A percentile compares a stretch with the other conserved stretches of the same genome.
phyloP scores from a whole-genome alignment of 2,797 vertebrate species.

The Setipinna tenuifilis region DNA sequence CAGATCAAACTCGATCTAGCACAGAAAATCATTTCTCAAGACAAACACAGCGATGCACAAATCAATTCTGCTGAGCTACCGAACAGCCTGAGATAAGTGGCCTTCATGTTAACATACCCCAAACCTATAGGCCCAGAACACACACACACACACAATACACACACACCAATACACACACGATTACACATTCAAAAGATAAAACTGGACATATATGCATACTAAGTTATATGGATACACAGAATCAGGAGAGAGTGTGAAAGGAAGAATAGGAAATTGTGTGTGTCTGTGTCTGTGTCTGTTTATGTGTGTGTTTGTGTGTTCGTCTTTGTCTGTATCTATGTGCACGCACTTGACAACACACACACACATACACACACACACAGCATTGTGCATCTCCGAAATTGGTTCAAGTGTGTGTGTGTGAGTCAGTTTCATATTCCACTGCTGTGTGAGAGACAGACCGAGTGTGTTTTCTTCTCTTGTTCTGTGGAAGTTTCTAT shows the following conservation, averaged over 20 bases:
- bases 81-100: constrained; percentile 50
- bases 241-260: neutral
- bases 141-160: constrained; percentile 39
- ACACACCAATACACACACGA: constrained; percentile 12
- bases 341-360: no score
- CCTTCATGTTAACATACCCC: constrained; percentile 44
- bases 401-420: constrained; percentile 7
- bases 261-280: neutral
- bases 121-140: constrained; percentile 63
- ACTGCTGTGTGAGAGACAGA: no score
- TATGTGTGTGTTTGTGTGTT: neutral
- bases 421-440: neutral
- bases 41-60: neutral
- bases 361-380: no score
- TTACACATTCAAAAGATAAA: neutral
- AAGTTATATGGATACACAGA: neutral
- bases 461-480: neutral
- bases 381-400: neutral
- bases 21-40: constrained; percentile 14
- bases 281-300: neutral
- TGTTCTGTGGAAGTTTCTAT: no score
- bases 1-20: neutral
- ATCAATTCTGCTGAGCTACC: neutral
- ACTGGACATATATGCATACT: neutral
- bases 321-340: neutral